Base-by-base conservation (phyloP, 2,797 vertebrate genomes). In the Coreius guichenoti region DNA sequence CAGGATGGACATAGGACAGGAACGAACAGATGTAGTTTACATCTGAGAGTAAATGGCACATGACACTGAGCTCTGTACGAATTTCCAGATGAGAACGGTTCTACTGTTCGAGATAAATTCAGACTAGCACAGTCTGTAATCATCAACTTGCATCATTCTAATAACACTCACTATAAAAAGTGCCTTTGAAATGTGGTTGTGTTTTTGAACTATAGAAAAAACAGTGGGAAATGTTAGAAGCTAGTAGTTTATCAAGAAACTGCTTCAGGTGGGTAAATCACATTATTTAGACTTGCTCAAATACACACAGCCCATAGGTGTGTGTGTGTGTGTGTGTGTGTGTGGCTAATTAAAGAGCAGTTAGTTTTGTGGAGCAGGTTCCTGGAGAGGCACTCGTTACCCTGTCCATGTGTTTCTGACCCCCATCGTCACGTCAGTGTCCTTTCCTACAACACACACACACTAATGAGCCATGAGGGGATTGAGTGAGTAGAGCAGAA, bases 381-480 rank as follows among this genome's bases (percentile, higher is more conserved):
- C 88, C 86, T 77, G 82, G 76, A 85, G 75, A 86, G 88, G 86
- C 58, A 68, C 86, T 87, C 80, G 88, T 89, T 89, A 88, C 82
- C 78, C 73, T 75, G 54, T 87, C 86, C 84, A 82, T 88, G 87
- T 88, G 84, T 87, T 86, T 89, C 80, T 90, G 90, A 90, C 90
- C 88, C 90, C 87, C 73, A 86, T 86, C 61, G 87, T 88, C 70
- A 82, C 83, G 75, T 82, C 84, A 72, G 29, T 87, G 84, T 88
- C 86, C 79, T 76, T 87, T 77, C 6, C 79, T 65, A 39, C 83
- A 49, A 81, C 86, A 86, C 86, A 80, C 75, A 82, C 85, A 75
- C 81, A 86, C 87, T 90, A 90, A 88, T 90, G 89, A 88, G 89
- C 82, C 87, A 87, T 86, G 67, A 86, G 89, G 86, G 87, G 88